These are phyloP conservation scores for Eonycteris spelaea DNA, from an alignment of 2,113 vertebrate species.

Conservation along the genomic window DNA sequence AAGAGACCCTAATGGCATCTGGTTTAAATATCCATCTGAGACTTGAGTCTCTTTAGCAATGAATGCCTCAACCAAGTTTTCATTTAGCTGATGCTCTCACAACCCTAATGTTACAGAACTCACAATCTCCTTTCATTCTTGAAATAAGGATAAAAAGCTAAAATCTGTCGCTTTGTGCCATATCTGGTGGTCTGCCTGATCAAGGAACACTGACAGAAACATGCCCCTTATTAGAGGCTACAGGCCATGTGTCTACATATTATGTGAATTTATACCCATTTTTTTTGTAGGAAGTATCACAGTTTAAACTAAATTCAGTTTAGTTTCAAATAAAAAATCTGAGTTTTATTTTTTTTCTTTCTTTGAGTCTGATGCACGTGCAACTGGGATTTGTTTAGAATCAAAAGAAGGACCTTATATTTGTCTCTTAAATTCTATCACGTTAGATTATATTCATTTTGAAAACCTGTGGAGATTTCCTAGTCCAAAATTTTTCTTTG, in stretches of 20 bases:
- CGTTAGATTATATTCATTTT: neutral
- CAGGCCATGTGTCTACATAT: neutral
- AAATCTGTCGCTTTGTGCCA: neutral
- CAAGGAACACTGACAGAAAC: neutral
- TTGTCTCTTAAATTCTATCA: neutral
- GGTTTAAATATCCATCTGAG: neutral
- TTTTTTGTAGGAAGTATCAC: neutral
- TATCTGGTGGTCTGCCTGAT: neutral
- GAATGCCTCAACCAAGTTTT: neutral
- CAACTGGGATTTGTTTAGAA: neutral
- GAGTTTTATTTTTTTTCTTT: neutral
- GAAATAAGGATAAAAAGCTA: neutral
- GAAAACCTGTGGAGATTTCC: neutral
- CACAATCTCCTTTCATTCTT: neutral
- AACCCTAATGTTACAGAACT: neutral
- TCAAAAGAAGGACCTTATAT: neutral
- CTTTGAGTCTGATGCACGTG: neutral
- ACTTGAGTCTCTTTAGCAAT: neutral
- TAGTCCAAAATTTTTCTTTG: neutral
- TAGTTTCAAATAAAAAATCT: neutral
- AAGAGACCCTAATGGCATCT: neutral
- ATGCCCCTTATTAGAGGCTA: neutral
- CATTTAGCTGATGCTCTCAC: neutral
- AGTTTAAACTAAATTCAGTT: conserved; percentile 10
- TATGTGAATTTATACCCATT: neutral